Base-by-base conservation (phyloP, 2,797 vertebrate species). In the Craterocephalus amniculus region DNA sequence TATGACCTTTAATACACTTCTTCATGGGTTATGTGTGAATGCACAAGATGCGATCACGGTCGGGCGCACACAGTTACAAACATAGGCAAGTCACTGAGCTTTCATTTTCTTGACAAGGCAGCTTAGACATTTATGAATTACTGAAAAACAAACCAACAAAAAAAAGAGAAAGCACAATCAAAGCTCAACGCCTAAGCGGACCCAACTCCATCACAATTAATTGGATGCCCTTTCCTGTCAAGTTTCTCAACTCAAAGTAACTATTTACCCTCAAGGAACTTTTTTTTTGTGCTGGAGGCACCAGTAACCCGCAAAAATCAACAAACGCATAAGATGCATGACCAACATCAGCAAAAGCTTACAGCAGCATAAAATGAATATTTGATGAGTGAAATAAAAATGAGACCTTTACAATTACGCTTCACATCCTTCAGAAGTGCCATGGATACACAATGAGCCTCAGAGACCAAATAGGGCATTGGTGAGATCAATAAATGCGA, bases 51-150 rank as follows among this genome's bases (percentile, higher is more conserved):
- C 40, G 20, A 38, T 36, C 60, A 60, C 32, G 52, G 71, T 31
- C 34, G 57, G 45, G 40, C 13, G 58, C 56, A 52, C 65, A 63
- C 40, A 32, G 29, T 40, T 62, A 27, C 60, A 77, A 63, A 69
- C 67, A 36, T 6, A 56, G 26, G 48, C 26, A 38, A 77, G 52
- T 49, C 52, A 56, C 54, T 74, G 43, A 56, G 62, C 20, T 5
- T 43, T 63, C 22, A n/a, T 83, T 80, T 76, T 58, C 61, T 79
- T 87, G 76, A 85, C 81, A 73, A 22, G 29, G 61, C 69, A 70
- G 40, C 18, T 81, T 79, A 79, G 49, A 79, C 57, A 86, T 88
- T 85, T 38, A 72, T 66, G 24, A 70, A 69, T 35, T n/a, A 72
- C 67, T 16, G 18, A 8, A 26, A 29, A 36, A 48, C 29, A 45